These are phyloP conservation scores for Melanerpes formicivorus DNA, from an alignment of 2,113 vertebrate species.

Conservation along the genomic window DNA sequence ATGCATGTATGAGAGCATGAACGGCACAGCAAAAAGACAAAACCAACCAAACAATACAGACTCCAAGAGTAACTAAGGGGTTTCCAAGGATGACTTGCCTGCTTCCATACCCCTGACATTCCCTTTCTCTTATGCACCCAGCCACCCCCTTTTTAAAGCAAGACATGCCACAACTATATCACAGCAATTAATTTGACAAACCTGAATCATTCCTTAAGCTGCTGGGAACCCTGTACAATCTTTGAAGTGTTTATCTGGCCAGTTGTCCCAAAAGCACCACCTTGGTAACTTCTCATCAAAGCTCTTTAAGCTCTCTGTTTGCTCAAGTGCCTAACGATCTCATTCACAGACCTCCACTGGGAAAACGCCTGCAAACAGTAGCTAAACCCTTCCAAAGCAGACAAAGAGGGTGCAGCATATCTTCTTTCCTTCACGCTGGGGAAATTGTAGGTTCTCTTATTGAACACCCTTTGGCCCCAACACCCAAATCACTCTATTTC, in stretches of 20 bases:
- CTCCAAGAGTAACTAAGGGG: neutral
- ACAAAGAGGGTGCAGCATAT: neutral
- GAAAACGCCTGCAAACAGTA: neutral
- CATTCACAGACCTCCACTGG: neutral
- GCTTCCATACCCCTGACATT: neutral
- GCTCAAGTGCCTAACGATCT: neutral
- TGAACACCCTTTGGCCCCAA: neutral
- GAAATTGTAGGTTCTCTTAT: neutral
- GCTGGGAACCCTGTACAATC: neutral
- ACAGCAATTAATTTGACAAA: neutral
- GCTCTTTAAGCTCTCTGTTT: constrained; percentile 2
- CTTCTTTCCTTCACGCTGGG: neutral
- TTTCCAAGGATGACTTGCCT: neutral
- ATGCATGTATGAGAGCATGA: neutral
- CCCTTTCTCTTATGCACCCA: neutral
- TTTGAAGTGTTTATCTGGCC: neutral
- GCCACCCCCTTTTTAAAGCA: neutral
- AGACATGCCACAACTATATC: neutral
- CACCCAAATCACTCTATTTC: neutral
- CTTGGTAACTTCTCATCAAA: constrained; percentile 2
- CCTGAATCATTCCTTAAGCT: neutral
- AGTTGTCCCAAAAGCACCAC: neutral
- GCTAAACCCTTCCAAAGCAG: neutral
- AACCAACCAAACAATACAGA: neutral
- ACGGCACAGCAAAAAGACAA: neutral